Base-by-base conservation (phyloP, 2,888 invertebrate genomes). In the Leptinotarsa tumamoca region DNA sequence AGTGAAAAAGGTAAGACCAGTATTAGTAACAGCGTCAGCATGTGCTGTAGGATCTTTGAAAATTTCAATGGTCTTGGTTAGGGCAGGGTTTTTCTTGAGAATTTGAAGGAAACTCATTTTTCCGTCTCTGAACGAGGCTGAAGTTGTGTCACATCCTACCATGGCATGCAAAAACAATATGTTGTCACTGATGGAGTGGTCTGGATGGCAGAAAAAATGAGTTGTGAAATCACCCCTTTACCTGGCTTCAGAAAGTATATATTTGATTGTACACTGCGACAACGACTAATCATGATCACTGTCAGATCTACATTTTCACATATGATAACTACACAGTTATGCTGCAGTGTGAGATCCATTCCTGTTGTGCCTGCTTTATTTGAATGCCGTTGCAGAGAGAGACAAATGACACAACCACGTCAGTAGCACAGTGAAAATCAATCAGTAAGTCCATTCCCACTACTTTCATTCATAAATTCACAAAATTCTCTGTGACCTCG, bases 291-390 rank as follows among this genome's bases (percentile, higher is more conserved):
- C 43, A 10, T 43, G 43, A 43, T 43, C 43, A 43, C 43, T 3
- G 0, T 7, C 10, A 43, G 43, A 43, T 43, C 43, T 43, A 43
- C 10, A 43, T 43, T 3, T 43, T 43, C 43, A 43, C 10, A 2
- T 10, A 43, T 2, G 3, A 43, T 43, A 43, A 0, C 10, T 43
- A 43, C 43, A 10, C 10, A 43, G 49, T 67, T 67, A 17, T 43
- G 67, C 67, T 49, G 67, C n/a, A 21, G 67, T 67, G 67, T 50
- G 43, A 49, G 67, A 67, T 67, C 33, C 50, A 67, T 67, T 67
- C 43, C 43, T 43, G 2, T 43, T 43, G 43, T 43, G 43, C 43
- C 43, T 43, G 0, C 10, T 43, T 43, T 10, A 3, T 43, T 10
- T 43, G 3, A 43, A 43, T 10, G 17, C 52, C 1, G n/a, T 14